Evolutionary conservation across 2,888 invertebrate species (phyloP), one percentile per base, ranked within the genome.

Genomic region (Synanthedon myopaeformis): DNA sequence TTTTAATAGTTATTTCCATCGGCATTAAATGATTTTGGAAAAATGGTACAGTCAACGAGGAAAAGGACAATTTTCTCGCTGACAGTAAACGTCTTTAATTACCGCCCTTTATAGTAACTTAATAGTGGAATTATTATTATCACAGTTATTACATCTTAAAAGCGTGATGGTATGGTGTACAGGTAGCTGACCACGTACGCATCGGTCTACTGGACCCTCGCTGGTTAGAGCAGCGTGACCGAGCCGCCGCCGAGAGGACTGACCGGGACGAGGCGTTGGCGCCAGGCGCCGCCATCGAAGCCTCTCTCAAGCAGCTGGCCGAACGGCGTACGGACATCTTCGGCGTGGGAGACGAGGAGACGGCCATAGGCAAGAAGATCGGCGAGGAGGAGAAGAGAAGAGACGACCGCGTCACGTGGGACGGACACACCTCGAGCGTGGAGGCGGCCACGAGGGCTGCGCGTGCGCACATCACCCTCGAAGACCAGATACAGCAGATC

Each of bases 281-380:
- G 1, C 86, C 85, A n/a, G 86, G 95, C 52, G 92, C 96, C 28
- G 96, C 97, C n/a, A 98, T 99, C 69, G 97, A 98, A 73, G 96
- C 96, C 48, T 97, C 96, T 71, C 91, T 99, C 72, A 97, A 97
- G 76, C 93, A 96, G 74, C 89, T 99, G 69, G 99, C 99, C 0
- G 99, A 99, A 77, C 92, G 99, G 63, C 97, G 99, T 93, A 99
- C 99, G 1, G 99, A 99, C 90, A 99, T 99, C 82, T 99, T 99
- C 87, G 99, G 99, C 84, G 96, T 97, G 58, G 99, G 99, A 55
- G 96, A 96, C 76, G 98, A 99, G 79, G 99, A 99, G 89, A 98
- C 99, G 0, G 96, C 96, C 23, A 99, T 99, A 75, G 99, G 99
- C 89, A 98, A 98, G 87, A 99, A 99, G 89, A 94, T 98, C 58